Evolutionary conservation across 2,113 vertebrate genomes (phyloP), one percentile per base, ranked within the genome.

Genomic region (Gallinago paraguaiae): DNA sequence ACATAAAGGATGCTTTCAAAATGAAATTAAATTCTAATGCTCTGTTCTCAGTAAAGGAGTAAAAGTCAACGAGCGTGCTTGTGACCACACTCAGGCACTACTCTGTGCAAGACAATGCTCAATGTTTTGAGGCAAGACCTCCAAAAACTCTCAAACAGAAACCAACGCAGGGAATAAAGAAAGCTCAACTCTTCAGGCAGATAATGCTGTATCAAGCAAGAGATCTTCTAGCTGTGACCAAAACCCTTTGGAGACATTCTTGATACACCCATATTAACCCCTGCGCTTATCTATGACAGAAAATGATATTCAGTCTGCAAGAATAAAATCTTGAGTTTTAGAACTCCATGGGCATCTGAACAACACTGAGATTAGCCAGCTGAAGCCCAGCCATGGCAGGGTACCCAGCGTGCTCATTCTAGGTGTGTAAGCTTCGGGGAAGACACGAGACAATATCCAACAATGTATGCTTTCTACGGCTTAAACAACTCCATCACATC

Each of bases 61-160:
- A 10, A 39, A 69, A 41, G 43, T 24, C 19, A 33, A 30, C 1
- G 1, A 56, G 64, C 1, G 8, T 1, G 3, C 33, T 10, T 11
- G 5, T 23, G 17, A 59, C 43, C 27, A 17, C 12, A 4, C 11
- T 24, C 37, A n/a, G 41, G 13, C 31, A 30, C 35, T 8, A 7
- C 27, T 46, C 65, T 37, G 20, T 11, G 9, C 0, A 20, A 60
- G 35, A 24, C 46, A 61, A 16, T 2, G 9, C 8, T 14, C 18
- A 1, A 6, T 22, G 35, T 20, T 67, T n/a, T 60, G 46, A 74
- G 60, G 24, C 41, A 67, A 82, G 15, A 51, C 13, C 25, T 86
- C 60, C 22, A 57, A 43, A 65, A 67, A 13, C 41, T 43, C 59
- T 64, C 50, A 25, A 56, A 43, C 28, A 81, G 39, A 71, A 87